Percentiles rank a stretch among this genome's conserved stretches.
These are phyloP conservation scores for Lasioglossum malachurum DNA, from an alignment of 2,888 invertebrate genomes.

Conservation along the genomic window DNA sequence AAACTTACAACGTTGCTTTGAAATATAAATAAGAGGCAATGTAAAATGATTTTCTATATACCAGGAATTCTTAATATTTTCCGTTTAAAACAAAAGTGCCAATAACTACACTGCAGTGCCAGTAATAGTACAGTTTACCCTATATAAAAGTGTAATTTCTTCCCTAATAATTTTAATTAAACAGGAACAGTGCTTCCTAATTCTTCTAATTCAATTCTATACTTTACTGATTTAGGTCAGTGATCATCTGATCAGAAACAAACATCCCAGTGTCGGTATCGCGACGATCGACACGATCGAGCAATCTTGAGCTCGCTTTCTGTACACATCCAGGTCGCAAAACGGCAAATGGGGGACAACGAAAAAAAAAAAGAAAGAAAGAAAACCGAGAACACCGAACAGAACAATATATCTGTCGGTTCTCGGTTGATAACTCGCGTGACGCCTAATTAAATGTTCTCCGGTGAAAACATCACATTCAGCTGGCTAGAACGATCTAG, in stretches of 20 bases:
- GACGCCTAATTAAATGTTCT: conserved; percentile 70
- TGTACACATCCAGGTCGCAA: not conserved
- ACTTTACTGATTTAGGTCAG: too few relatives aligned
- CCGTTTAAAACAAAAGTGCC: too few relatives aligned
- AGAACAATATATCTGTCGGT: conserved; percentile 31
- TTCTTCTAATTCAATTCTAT: too few relatives aligned
- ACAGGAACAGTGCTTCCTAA: too few relatives aligned
- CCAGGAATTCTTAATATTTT: too few relatives aligned
- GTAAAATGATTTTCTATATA: too few relatives aligned
- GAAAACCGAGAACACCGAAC: not conserved
- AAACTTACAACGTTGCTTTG: too few relatives aligned
- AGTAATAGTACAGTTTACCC: too few relatives aligned
- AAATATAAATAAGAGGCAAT: too few relatives aligned
- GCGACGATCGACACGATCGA: not conserved
- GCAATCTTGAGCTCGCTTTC: not conserved
- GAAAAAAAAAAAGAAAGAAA: not conserved
- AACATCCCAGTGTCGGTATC: not conserved
- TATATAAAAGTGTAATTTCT: too few relatives aligned
- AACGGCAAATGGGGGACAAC: not conserved
- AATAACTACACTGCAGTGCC: too few relatives aligned
- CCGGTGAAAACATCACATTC: conserved; percentile 65
- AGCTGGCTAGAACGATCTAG: conserved; percentile 68
- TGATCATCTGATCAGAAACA: not conserved
- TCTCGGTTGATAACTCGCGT: conserved; percentile 61
- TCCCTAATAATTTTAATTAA: too few relatives aligned